Evolutionary conservation across 2,113 vertebrate species (phyloP).

Genomic region (Pipa parva): DNA sequence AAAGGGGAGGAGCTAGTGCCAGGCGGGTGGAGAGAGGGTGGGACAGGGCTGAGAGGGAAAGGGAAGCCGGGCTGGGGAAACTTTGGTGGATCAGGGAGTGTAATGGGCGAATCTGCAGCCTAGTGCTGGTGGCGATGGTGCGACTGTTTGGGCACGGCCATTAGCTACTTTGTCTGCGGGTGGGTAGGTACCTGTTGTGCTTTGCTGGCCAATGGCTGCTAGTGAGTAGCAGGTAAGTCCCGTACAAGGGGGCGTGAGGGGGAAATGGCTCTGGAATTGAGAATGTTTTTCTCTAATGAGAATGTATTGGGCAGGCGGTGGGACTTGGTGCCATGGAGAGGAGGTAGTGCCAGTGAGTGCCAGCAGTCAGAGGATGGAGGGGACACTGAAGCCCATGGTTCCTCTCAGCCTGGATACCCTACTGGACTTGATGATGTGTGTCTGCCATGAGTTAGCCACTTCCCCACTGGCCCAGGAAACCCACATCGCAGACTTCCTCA

Average conservation of each 20-base stretch:
- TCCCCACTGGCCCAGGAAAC: conserved; percentile 67
- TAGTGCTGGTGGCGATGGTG: neutral
- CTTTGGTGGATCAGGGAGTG: conserved; percentile 4
- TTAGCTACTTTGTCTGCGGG: neutral
- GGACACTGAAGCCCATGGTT: conserved; percentile 43
- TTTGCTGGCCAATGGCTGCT: no score
- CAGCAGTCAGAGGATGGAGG: conserved; percentile 43
- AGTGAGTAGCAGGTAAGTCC: neutral
- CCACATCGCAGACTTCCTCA: conserved; percentile 69
- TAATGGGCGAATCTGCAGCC: conserved; percentile 2
- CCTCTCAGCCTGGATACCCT: conserved; percentile 72
- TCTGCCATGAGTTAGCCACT: conserved; percentile 73
- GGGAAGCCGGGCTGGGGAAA: conserved; percentile 40
- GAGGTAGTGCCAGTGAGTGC: conserved; percentile 35
- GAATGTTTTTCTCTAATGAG: neutral
- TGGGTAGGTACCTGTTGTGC: no score
- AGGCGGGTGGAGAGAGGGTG: conserved; percentile 20
- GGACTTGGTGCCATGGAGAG: conserved; percentile 50
- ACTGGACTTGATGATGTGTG: conserved; percentile 76
- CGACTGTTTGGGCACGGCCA: neutral
- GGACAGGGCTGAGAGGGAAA: conserved; percentile 35
- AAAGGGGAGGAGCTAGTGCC: conserved; percentile 35
- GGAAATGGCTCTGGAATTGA: neutral
- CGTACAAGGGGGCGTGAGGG: neutral
- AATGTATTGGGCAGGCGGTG: neutral